Evolutionary conservation across 1,140 invertebrate genomes (phyloP), one percentile per base, ranked within the genome.

Genomic region (Aphidius gifuensis): DNA sequence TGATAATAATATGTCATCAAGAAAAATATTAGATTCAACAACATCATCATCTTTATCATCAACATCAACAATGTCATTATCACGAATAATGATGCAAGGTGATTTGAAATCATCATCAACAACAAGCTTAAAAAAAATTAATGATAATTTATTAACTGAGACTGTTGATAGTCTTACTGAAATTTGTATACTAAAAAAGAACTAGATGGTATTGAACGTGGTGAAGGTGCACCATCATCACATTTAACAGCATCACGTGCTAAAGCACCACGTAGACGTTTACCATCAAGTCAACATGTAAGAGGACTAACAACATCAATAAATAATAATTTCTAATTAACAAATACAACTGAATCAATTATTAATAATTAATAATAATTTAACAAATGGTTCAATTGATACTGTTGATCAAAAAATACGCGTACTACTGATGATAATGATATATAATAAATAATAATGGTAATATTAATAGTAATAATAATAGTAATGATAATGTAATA

Each of bases 211-310:
- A 79, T 87, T n/a, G 83, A 86, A 65, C 69, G 84, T 58, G 76
- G 75, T 11, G 80, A 81, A 60, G 78, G 80, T 32, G 78, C 80
- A 42, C 85, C 86, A 64, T 76, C 90, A 32, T 82, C 80, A 4
- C 87, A 89, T 70, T 78, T 87, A 56, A 89, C 87, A 39, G 86
- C 86, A 11, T 83, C 79, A 39, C 75, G 88, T 66, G 85, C 84
- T 4, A 86, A 86, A 74, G 85, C 85, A 67, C 87, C 87, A 3
- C 82, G 84, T 23, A 78, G 87, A 66, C 80, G 88, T 68, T 85
- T 84, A 40, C 88, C 88, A 7, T 86, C 87, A 1, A 76, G 77
- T 9, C 76, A 79, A 60, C 76, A 72, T 67, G 66, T 79, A 42
- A 68, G 81, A 71, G 68, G 78, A 78, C 70, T n/a, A 39, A 40